Percentiles rank a stretch among this genome's conserved stretches.
These are phyloP conservation scores for Elephas maximus DNA, from an alignment of 2,113 vertebrate species.

Conservation along the genomic window DNA sequence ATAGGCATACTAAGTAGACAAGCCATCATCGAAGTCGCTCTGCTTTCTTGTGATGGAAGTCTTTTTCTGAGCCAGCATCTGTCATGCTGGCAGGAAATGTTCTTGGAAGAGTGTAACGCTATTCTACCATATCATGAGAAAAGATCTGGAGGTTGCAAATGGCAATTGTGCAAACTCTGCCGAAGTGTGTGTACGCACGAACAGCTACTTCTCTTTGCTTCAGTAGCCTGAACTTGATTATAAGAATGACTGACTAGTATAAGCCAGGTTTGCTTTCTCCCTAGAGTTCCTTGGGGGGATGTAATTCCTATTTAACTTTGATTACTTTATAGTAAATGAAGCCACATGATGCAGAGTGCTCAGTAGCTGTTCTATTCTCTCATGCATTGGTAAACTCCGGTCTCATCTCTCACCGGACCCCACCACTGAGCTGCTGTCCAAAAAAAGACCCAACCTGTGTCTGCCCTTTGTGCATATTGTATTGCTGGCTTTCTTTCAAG, in stretches of 20 bases:
- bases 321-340: background rate
- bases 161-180: background rate
- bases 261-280: background rate
- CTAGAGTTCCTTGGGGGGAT: background rate
- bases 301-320: slow-evolving; percentile 19
- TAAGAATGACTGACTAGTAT: background rate
- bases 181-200: background rate
- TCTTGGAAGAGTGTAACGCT: background rate
- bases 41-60: background rate
- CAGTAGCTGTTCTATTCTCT: background rate
- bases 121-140: background rate
- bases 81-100: background rate
- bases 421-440: background rate
- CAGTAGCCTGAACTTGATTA: background rate
- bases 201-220: background rate
- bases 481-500: background rate
- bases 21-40: background rate
- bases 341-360: background rate
- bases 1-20: background rate
- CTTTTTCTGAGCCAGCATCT: background rate
- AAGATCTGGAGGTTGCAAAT: background rate
- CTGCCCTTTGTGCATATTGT: background rate
- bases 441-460: background rate
- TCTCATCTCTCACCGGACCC: background rate
- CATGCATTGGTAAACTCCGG: background rate